These are phyloP conservation scores for Aplidium turbinatum DNA, from an alignment of 23 tunicate genomes.

Conservation along the genomic window DNA sequence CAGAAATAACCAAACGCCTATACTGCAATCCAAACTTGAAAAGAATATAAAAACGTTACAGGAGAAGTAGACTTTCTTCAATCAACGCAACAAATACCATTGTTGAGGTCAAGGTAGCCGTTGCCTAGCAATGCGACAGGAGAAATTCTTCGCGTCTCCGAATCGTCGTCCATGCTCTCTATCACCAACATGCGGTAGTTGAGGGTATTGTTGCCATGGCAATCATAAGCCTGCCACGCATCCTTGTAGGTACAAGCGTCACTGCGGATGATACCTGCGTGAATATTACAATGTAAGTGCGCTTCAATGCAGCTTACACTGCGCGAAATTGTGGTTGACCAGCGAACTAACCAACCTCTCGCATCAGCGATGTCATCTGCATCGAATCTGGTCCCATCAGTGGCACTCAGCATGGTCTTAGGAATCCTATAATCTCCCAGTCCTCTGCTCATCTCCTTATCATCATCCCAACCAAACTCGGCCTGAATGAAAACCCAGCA, in stretches of 20 bases:
- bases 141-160: conserved; percentile 77
- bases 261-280: conserved; percentile 60
- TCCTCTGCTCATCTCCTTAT: conserved; percentile 36
- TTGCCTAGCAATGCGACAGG: conserved; percentile 67
- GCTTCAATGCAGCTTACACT: too few relatives aligned
- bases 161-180: conserved; percentile 81
- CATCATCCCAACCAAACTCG: conserved; percentile 91
- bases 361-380: conserved; percentile 46
- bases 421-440: conserved; percentile 99
- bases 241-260: conserved; percentile 36
- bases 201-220: conserved; percentile 44
- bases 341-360: conserved; percentile 11
- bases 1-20: too few relatives aligned
- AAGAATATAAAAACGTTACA: too few relatives aligned
- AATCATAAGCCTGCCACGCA: conserved; percentile 79
- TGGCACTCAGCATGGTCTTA: conserved; percentile 52
- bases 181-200: conserved; percentile 76
- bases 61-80: too few relatives aligned
- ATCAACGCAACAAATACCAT: conserved; percentile 71
- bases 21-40: too few relatives aligned
- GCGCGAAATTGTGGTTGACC: too few relatives aligned
- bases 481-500: conserved; percentile 46
- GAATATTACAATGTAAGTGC: too few relatives aligned
- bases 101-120: conserved; percentile 64
- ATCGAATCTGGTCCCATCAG: conserved; percentile 52